These are phyloP conservation scores for Clarias macrocephalus DNA, from an alignment of 2,113 vertebrate species.

Conservation along the genomic window DNA sequence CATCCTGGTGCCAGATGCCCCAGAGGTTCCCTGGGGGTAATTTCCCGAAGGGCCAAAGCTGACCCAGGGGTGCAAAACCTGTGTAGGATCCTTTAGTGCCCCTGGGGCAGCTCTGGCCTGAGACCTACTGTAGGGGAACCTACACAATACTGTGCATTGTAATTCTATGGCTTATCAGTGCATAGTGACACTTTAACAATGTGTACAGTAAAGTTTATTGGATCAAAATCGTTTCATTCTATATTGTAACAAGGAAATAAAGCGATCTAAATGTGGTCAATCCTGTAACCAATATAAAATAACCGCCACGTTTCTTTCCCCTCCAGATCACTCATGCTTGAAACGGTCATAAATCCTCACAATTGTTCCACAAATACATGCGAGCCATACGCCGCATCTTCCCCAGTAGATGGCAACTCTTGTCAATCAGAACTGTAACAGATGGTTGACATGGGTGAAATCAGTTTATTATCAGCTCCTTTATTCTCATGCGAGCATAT, in stretches of 20 bases:
- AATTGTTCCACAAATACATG: background rate
- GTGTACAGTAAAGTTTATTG: background rate
- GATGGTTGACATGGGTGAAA: background rate
- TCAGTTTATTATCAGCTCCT: background rate
- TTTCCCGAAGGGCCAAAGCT: too few species aligned
- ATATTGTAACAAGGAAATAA: too few species aligned
- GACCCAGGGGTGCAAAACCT: too few species aligned
- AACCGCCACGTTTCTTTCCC: background rate
- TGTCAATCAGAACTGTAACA: conserved; percentile 7
- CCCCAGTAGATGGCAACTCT: background rate
- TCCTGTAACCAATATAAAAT: background rate
- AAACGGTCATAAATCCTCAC: conserved; percentile 2
- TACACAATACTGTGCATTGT: background rate
- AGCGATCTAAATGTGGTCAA: background rate
- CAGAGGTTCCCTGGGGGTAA: too few species aligned
- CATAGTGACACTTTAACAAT: background rate
- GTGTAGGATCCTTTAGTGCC: too few species aligned
- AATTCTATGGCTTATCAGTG: too few species aligned
- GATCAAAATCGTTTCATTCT: background rate
- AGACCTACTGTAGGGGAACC: too few species aligned
- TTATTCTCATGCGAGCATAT: conserved; percentile 24
- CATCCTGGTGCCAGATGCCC: too few species aligned
- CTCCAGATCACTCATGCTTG: background rate
- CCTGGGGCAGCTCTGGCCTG: too few species aligned
- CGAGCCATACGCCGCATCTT: background rate